A percentile compares a stretch with the other conserved stretches of the same genome.
Conservation (phyloP, 2,113 vertebrate species). For the Serinus canaria region DNA sequence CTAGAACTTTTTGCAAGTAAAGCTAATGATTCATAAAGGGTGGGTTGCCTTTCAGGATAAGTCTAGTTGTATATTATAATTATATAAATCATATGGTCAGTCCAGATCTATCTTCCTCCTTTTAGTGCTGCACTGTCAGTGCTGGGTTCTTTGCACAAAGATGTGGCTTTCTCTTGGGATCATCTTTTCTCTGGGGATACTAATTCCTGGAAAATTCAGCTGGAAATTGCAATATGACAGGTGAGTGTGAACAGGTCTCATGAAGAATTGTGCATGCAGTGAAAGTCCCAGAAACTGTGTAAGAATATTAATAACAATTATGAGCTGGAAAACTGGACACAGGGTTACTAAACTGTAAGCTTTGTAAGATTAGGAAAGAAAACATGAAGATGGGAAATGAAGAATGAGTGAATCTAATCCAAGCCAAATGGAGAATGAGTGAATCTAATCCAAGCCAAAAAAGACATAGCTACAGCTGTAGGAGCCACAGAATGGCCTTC, state of each 20-base stretch:
- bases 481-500: neutral
- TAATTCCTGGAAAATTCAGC: slow-evolving; percentile 43
- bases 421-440: neutral
- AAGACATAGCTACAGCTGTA: neutral
- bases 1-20: neutral
- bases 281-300: neutral
- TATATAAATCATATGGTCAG: neutral
- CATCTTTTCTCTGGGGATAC: neutral
- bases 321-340: neutral
- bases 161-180: slow-evolving; percentile 30
- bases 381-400: neutral
- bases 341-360: neutral
- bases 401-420: neutral
- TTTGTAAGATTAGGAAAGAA: neutral
- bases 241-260: neutral
- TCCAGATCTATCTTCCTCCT: neutral
- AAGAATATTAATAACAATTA: neutral
- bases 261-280: neutral
- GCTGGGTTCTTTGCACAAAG: neutral
- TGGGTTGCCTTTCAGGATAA: neutral
- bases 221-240: neutral
- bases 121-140: neutral
- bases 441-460: neutral
- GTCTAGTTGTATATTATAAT: neutral
- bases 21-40: slow-evolving; percentile 28